phyloP scores from a whole-genome alignment of 2,797 vertebrate species.

The Limosa lapponica region DNA sequence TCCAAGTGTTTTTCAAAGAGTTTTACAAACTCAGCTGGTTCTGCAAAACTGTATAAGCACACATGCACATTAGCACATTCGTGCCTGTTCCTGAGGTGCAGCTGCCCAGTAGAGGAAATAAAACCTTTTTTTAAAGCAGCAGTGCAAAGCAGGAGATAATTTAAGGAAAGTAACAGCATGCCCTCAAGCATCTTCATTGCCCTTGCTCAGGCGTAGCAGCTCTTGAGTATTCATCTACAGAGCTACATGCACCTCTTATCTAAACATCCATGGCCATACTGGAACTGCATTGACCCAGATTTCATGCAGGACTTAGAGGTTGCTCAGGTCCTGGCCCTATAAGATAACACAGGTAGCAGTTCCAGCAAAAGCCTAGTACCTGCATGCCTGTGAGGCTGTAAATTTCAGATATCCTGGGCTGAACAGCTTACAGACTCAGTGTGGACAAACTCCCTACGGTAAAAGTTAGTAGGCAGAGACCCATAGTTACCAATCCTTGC shows the following conservation, averaged over 20 bases:
- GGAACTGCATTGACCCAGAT: not conserved
- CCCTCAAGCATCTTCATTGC: not conserved
- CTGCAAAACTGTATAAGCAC: not conserved
- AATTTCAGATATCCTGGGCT: not conserved
- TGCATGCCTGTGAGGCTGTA: not conserved
- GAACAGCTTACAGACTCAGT: not conserved
- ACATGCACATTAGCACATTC: not conserved
- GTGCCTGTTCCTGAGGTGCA: not conserved
- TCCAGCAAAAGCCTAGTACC: not conserved
- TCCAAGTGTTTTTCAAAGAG: not conserved
- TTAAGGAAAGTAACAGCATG: not conserved
- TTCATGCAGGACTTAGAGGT: not conserved
- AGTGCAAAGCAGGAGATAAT: not conserved
- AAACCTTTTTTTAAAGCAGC: not conserved
- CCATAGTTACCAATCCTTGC: not conserved
- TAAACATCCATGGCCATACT: not conserved
- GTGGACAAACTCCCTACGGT: not conserved
- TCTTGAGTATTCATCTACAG: not conserved
- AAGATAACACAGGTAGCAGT: not conserved
- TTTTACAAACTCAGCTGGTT: not conserved
- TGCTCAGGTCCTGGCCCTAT: not conserved
- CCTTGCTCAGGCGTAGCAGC: not conserved
- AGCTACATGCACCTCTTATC: not conserved
- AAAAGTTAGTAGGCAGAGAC: not conserved
- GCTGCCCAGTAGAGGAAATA: not conserved